Percentiles rank a stretch among this genome's conserved stretches.
Evolutionary conservation across 1,140 invertebrate species (phyloP).

Genomic region (Ceratitis capitata): DNA sequence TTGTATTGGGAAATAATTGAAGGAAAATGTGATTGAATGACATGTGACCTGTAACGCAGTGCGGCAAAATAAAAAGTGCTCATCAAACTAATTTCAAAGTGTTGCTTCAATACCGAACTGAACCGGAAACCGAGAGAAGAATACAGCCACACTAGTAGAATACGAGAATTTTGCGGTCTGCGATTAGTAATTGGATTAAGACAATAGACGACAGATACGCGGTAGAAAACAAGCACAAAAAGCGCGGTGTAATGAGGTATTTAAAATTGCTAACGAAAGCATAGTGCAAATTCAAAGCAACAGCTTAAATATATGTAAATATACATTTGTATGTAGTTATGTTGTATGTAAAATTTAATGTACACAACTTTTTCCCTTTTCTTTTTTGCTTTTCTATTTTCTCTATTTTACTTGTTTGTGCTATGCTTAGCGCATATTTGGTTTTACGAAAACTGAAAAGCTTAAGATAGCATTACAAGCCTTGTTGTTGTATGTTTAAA

Average conservation of each 20-base stretch:
- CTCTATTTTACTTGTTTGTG: neutral
- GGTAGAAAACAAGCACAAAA: neutral
- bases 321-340: too few relatives aligned
- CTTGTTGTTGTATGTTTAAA: neutral
- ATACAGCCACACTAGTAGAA: neutral
- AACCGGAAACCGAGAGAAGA: neutral
- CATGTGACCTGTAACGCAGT: conserved; percentile 25
- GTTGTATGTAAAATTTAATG: too few relatives aligned
- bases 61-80: neutral
- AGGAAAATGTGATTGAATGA: conserved; percentile 4
- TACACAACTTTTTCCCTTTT: neutral
- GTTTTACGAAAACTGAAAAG: neutral
- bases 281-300: neutral
- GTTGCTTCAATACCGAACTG: neutral
- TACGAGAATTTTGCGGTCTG: neutral
- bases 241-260: neutral
- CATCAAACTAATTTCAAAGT: conserved; percentile 33
- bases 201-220: neutral
- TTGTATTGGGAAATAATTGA: conserved; percentile 16
- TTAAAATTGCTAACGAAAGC: conserved; percentile 3
- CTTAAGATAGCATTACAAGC: neutral
- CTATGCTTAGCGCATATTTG: neutral
- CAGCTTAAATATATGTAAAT: neutral
- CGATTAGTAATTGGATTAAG: conserved; percentile 3
- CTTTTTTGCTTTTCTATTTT: neutral